These are phyloP conservation scores for Ctenopoma kingsleyae DNA, from an alignment of 2,797 vertebrate species.

Conservation along the genomic window DNA sequence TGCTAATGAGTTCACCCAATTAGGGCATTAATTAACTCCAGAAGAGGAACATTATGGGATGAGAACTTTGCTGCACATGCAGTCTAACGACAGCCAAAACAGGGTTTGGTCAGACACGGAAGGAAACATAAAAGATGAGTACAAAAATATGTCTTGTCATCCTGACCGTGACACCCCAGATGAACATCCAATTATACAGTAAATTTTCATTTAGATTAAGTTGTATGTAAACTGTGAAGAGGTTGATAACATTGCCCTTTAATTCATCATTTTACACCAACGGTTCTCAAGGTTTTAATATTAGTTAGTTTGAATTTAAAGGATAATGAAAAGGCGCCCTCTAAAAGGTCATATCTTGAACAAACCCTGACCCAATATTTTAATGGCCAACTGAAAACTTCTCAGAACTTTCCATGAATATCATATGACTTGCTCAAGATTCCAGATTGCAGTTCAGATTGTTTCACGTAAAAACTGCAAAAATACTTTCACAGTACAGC, in stretches of 20 bases:
- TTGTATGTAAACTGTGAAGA: slow-evolving; percentile 48
- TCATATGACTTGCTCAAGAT: neutral
- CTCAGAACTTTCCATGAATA: neutral
- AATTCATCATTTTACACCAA: slow-evolving; percentile 24
- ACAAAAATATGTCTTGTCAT: slow-evolving; percentile 2
- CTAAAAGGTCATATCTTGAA: neutral
- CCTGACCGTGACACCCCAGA: slow-evolving; percentile 31
- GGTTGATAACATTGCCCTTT: slow-evolving; percentile 26
- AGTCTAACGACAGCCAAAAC: slow-evolving; percentile 49
- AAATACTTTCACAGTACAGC: neutral
- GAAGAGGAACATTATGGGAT: slow-evolving; percentile 53
- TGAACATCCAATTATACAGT: slow-evolving; percentile 50
- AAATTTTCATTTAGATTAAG: slow-evolving; percentile 51
- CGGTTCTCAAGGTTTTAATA: slow-evolving; percentile 1
- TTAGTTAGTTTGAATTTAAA: slow-evolving; percentile 10
- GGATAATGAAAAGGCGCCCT: neutral
- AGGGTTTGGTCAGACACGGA: slow-evolving; percentile 8
- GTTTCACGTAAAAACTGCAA: slow-evolving; percentile 1
- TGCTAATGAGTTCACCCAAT: slow-evolving; percentile 80
- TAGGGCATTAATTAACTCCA: slow-evolving; percentile 78
- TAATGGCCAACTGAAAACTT: neutral
- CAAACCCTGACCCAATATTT: neutral
- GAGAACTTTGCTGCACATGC: slow-evolving; percentile 60
- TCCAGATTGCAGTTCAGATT: neutral
- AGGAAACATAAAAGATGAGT: slow-evolving; percentile 1